Conservation (phyloP, 2,113 vertebrate species). For the Balaeniceps rex region DNA sequence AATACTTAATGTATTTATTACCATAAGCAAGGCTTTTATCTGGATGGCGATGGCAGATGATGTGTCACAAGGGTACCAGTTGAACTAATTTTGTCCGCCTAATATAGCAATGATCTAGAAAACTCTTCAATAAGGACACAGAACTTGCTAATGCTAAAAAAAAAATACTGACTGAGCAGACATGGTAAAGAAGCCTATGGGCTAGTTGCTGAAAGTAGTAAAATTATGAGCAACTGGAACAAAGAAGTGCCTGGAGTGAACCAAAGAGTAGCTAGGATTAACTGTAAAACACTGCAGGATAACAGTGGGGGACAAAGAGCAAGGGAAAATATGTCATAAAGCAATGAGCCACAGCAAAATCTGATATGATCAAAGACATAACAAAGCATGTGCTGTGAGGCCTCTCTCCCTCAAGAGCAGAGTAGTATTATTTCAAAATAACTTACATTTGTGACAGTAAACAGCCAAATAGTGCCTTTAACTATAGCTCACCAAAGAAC, state of each 20-base stretch:
- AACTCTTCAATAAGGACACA: not conserved
- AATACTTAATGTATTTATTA: not conserved
- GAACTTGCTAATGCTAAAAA: not conserved
- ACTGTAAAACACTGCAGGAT: not conserved
- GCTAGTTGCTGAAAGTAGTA: not conserved
- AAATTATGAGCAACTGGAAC: not conserved
- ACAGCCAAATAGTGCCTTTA: not conserved
- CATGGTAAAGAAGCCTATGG: not conserved
- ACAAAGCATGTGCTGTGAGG: constrained; percentile 1
- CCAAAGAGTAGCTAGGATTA: not conserved
- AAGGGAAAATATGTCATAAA: not conserved
- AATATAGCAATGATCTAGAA: not conserved
- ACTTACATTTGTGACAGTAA: not conserved
- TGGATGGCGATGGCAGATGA: not conserved
- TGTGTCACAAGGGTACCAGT: not conserved
- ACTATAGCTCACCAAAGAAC: not conserved
- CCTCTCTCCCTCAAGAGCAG: not conserved
- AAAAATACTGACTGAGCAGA: not conserved
- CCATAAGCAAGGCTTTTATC: not conserved
- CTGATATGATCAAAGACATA: constrained; percentile 1
- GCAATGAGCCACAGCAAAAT: not conserved
- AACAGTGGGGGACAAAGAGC: not conserved
- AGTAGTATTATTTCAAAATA: not conserved
- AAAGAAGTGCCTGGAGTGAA: not conserved
- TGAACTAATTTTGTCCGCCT: not conserved